Base-by-base conservation (phyloP, 2,113 vertebrate species). In the Leucopsar rothschildi region DNA sequence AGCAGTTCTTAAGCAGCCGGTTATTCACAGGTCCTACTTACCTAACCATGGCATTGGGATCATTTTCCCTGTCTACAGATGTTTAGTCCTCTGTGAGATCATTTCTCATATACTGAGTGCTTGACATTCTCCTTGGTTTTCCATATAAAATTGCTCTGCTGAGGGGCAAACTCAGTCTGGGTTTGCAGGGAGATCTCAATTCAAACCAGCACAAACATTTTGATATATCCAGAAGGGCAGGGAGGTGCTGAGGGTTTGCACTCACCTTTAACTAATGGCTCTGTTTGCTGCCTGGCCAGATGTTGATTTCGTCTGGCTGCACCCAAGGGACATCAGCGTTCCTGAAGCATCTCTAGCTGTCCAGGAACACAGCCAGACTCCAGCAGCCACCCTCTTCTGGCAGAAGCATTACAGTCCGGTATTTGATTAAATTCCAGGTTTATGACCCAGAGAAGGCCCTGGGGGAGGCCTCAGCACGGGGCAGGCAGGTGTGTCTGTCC, bases 361-460 rank as follows among this genome's bases (percentile, higher is more conserved):
- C 39, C 61, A 91, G 82, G 78, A 82, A 53, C 76, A 84, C 82
- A 85, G 47, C 29, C 82, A 90, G 92, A 76, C 21, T 52, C 72
- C 39, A 59, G 64, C 80, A 89, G 69, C 42, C 87, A 92, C 89
- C 60, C 15, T 91, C 40, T 83, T 83, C 88, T 72, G 59, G 80
- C 76, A 95, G 83, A 92, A 93, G 55, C 66, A 83, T 92, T 86
- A 72, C 80, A 77, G 47, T 37, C 50, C 2, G 8, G 12, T 44
- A 53, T 72, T 88, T 1, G 3, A 60, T 76, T 39, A 65, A 64
- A 42, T n/a, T 64, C 81, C 63, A 61, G 82, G 66, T 85, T 88
- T 76, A 82, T 25, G 71, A 56, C 37, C 55, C 40, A 28, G 61
- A 56, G 52, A 12, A 68, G 44, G 44, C 53, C 52, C 21, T 15